Percentiles rank a stretch among this genome's conserved stretches.
phyloP scores from a whole-genome alignment of 2,113 vertebrate species.

The Cisticola juncidis region DNA sequence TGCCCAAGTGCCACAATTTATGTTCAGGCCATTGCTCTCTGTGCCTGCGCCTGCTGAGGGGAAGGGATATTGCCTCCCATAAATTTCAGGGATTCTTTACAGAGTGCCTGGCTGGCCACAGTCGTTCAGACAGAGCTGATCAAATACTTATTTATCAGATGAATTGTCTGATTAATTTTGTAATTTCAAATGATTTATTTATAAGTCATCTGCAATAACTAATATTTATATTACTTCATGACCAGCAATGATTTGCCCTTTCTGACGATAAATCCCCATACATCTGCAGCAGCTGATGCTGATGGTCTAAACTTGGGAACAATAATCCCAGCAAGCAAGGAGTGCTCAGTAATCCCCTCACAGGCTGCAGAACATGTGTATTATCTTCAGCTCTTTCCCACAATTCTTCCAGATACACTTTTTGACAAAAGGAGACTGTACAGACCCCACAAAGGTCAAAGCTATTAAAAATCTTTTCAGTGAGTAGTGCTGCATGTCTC shows the following conservation, averaged over 20 bases:
- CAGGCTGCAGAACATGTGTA: neutral
- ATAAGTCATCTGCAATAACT: conserved; percentile 24
- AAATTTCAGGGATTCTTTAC: neutral
- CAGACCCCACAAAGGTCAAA: conserved; percentile 36
- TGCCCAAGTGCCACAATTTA: rapidly evolving
- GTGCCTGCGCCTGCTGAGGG: neutral
- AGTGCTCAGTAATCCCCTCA: neutral
- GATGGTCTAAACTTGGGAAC: neutral
- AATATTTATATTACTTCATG: conserved; percentile 26
- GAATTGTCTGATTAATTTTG: conserved; percentile 5
- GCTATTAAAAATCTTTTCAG: conserved; percentile 48
- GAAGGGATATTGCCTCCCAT: neutral
- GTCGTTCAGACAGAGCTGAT: neutral
- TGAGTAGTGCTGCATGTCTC: conserved; percentile 10
- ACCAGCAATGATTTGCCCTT: neutral
- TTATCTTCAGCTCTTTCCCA: neutral
- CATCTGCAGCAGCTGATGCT: neutral
- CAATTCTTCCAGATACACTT: neutral
- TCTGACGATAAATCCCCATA: neutral
- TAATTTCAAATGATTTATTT: conserved; percentile 34
- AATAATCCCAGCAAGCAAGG: neutral
- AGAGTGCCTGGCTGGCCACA: neutral
- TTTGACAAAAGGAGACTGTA: conserved; percentile 18
- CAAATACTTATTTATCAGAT: neutral
- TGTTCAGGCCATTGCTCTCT: neutral